Conservation (phyloP, 2,888 invertebrate species). For the Cephalotes varians region DNA sequence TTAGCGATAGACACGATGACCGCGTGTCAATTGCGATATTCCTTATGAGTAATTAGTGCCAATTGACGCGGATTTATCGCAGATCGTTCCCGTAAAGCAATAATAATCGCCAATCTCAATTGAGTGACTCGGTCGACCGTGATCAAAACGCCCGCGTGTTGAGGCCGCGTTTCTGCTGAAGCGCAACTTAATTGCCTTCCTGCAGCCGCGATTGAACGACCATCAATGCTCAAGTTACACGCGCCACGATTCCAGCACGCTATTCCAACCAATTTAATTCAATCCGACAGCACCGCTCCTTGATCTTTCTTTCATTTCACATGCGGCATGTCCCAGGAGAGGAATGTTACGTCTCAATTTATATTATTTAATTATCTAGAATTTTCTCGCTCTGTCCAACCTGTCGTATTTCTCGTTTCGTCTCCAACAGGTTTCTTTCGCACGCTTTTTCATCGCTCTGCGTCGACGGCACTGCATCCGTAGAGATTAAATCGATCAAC, state of each 20-base stretch:
- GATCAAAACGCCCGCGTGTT: neutral
- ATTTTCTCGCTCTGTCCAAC: constrained; percentile 43
- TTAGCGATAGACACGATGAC: neutral
- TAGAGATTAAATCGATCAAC: neutral
- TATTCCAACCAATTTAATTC: constrained; percentile 8
- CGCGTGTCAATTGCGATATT: constrained; percentile 30
- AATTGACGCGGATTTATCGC: constrained; percentile 57
- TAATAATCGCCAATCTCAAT: constrained; percentile 19
- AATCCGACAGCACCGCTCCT: neutral
- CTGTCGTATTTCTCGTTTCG: constrained; percentile 54
- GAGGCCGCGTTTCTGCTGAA: neutral
- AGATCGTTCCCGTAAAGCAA: neutral
- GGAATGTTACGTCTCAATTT: neutral
- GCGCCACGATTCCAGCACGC: neutral
- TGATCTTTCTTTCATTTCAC: neutral
- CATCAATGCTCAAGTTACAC: neutral
- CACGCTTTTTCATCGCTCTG: neutral
- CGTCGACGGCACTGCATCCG: neutral
- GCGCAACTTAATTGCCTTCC: constrained; percentile 4
- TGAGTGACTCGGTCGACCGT: neutral
- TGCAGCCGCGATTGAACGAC: constrained; percentile 3
- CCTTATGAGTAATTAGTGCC: constrained; percentile 61
- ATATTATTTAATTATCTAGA: too few species aligned
- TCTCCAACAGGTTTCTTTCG: neutral
- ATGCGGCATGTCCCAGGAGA: neutral